Evolutionary conservation across 2,797 vertebrate genomes (phyloP).

Genomic region (Tokudaia tokunoshimensis): DNA sequence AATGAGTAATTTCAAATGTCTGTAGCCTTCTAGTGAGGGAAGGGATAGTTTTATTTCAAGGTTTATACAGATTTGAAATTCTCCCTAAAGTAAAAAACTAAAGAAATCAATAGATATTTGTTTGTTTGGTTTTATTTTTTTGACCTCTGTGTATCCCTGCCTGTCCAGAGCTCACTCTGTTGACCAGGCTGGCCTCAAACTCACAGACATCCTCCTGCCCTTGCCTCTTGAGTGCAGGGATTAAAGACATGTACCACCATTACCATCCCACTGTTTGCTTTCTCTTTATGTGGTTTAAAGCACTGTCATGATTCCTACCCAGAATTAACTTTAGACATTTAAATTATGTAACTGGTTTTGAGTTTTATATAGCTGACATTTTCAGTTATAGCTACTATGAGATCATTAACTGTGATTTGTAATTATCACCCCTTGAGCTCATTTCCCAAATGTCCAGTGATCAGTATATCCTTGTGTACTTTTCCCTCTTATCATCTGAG

Average conservation of each 20-base stretch:
- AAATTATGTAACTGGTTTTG: background rate
- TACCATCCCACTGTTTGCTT: background rate
- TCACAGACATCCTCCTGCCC: background rate
- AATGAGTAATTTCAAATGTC: conserved; percentile 52
- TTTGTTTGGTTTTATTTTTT: background rate
- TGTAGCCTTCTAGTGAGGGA: conserved; percentile 34
- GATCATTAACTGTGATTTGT: background rate
- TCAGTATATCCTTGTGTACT: background rate
- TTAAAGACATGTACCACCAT: background rate
- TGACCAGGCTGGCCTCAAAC: background rate
- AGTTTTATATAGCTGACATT: background rate
- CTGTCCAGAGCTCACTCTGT: background rate
- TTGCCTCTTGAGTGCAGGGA: background rate
- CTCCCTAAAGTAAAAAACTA: background rate
- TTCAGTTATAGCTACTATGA: background rate
- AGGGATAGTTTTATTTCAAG: conserved; percentile 5
- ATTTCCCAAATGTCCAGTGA: background rate
- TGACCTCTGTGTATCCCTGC: background rate
- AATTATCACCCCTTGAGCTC: background rate
- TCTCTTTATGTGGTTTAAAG: background rate
- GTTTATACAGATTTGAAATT: background rate
- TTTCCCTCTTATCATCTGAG: background rate
- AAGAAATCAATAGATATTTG: background rate
- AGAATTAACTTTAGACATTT: background rate
- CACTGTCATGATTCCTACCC: background rate